phyloP scores from a whole-genome alignment of 2,888 invertebrate genomes.

The Hydriomena furcata region DNA sequence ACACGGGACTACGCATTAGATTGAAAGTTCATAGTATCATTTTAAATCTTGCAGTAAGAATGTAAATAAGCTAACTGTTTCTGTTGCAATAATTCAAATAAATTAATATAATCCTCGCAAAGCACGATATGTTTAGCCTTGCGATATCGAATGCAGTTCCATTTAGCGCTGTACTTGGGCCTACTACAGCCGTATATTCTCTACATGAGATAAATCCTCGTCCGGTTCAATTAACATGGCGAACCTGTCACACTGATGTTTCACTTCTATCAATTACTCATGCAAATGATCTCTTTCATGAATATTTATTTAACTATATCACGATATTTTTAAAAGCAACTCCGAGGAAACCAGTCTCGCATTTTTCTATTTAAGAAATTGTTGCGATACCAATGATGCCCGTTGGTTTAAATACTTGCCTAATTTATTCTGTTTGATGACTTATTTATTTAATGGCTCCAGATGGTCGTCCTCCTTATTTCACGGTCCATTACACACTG shows the following conservation, averaged over 20 bases:
- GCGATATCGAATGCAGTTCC: conserved; percentile 40
- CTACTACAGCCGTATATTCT: conserved; percentile 25
- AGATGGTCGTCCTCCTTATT: conserved; percentile 6
- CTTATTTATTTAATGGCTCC: conserved; percentile 9
- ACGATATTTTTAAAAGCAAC: conserved; percentile 41
- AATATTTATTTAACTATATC: conserved; percentile 62
- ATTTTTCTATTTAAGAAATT: conserved; percentile 18
- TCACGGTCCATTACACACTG: background rate
- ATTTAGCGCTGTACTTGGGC: conserved; percentile 43
- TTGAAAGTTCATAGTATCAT: too few relatives aligned
- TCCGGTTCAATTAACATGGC: conserved; percentile 63
- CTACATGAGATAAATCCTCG: conserved; percentile 48
- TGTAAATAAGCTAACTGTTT: background rate
- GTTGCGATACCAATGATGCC: conserved; percentile 10
- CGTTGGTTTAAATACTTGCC: conserved; percentile 5
- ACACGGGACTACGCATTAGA: too few relatives aligned
- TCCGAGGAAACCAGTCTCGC: conserved; percentile 22
- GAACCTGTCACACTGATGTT: conserved; percentile 63
- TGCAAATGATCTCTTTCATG: conserved; percentile 66
- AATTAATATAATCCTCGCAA: background rate
- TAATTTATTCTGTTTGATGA: conserved; percentile 3
- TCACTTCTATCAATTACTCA: conserved; percentile 71
- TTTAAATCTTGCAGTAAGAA: too few relatives aligned
- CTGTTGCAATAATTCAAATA: background rate
- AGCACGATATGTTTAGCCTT: conserved; percentile 37